These are phyloP conservation scores for Troilus luridus DNA, from an alignment of 2,888 invertebrate species.

Conservation along the genomic window DNA sequence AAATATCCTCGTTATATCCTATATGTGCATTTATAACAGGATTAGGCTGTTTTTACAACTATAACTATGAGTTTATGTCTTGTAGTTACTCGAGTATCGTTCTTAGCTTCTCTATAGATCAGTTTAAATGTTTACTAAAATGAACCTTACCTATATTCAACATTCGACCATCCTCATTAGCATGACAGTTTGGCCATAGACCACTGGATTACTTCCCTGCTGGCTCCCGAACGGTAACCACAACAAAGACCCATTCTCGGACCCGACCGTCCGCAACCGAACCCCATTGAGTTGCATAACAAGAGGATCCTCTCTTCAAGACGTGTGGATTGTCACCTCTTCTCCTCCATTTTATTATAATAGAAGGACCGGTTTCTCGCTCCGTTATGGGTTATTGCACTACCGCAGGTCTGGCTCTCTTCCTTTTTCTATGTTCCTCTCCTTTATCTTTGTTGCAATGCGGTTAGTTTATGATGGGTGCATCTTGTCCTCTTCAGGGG, in stretches of 20 bases:
- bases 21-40: too few species aligned
- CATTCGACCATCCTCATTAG: neutral
- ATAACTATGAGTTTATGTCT: too few species aligned
- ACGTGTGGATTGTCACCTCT: constrained; percentile 6
- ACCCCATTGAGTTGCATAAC: constrained; percentile 23
- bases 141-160: too few species aligned
- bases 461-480: neutral
- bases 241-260: neutral
- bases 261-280: neutral
- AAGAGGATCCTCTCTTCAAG: neutral
- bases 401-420: neutral
- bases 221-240: neutral
- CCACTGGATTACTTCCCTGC: too few species aligned
- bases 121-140: too few species aligned
- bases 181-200: neutral
- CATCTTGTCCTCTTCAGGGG: neutral
- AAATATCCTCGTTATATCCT: too few species aligned
- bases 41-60: too few species aligned
- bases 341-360: constrained; percentile 10
- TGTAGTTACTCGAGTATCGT: too few species aligned
- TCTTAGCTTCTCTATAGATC: too few species aligned
- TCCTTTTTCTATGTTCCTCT: constrained; percentile 31
- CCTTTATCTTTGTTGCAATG: neutral
- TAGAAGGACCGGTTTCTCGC: constrained; percentile 6
- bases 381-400: constrained; percentile 48